Base-by-base conservation (phyloP, 2,888 invertebrate genomes). In the Octodonta nipae region DNA sequence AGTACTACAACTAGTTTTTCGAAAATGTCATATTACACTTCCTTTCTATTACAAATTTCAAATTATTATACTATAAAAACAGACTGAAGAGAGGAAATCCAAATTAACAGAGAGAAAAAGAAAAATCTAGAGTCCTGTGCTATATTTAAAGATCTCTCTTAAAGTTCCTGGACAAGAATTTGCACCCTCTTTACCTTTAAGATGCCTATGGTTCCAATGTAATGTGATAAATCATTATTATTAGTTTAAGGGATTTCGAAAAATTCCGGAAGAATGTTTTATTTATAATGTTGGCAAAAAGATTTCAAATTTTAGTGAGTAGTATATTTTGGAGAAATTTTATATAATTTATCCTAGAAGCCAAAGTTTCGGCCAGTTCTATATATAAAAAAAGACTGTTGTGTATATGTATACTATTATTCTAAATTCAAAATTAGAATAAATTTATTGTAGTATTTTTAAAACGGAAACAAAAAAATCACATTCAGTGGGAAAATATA, bases 291-390 rank as follows among this genome's bases (percentile, higher is more conserved):
- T 42, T 42, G 32, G 37, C 24, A 38, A 40, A 28, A 41, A 40
- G 53, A 28, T 28, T 53, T 46, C 45, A 54, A 57, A 54, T 55
- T 52, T 55, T 58, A 59, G 57, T 49, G 45, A 44, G 48, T 46
- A 49, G 44, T 43, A 51, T 49, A 50, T 54, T 60, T 60, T 57
- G 58, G 59, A 60, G 58, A 51, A 54, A 14, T 58, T 60, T 60
- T 61, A 54, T 58, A 56, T 50, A 53, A 54, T 50, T 51, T 52
- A 54, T 55, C 45, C 14, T 50, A 55, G 50, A 56, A 58, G 61
- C 61, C 61, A 67, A 69, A 65, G 67, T 70, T 72, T 73, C 66
- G 73, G 73, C 73, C 72, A 69, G 68, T 67, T 49, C 68, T 67
- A 63, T 51, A 67, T 60, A 37, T 35, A 40, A 40, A 35, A 39